Base-by-base conservation (phyloP, 2,113 vertebrate species). In the Nycticryphes semicollaris region DNA sequence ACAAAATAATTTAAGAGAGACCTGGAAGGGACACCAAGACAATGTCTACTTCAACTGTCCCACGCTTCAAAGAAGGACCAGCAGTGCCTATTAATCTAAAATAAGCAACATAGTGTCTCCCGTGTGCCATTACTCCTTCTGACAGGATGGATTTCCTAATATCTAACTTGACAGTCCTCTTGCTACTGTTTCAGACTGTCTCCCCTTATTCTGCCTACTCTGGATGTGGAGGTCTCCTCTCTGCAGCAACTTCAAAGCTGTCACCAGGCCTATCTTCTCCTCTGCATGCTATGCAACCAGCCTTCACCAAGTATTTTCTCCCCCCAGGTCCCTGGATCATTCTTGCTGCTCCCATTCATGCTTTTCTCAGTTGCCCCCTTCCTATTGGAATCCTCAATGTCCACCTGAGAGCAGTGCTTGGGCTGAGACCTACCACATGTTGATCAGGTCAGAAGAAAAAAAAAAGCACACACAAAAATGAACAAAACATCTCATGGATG, bases 351-450 rank as follows among this genome's bases (percentile, higher is more conserved):
- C 45, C 54, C 25, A 51, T 63, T 80, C 68, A 73, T 3, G 1
- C 19, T 21, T 48, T 64, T 74, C 25, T 35, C 14, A 47, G 25
- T 3, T 64, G 53, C 4, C 6, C 39, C 48, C 33, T 63, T 77
- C 20, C 39, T 33, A n/a, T 3, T 0, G 18, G 33, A 45, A 60
- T 15, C 31, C 14, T n/a, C 48, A 30, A 1, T 3, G 5, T 35
- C n/a, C 35, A 35, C 7, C 25, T 37, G 67, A 84, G 37, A 37
- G 25, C 9, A 53, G 33, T 7, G 23, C 62, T 79, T 53, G 37
- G n/a, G 15, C 31, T 68, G 21, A 66, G 11, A 43, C 23, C 16
- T 64, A 21, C 28, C 24, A 50, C 0, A 0, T 3, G 5, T 3
- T 51, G 16, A 53, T 5, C 14, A 14, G 3, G 1, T 60, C 35